Evolutionary conservation across 1,140 invertebrate genomes (phyloP), one percentile per base, ranked within the genome.

Genomic region (Drosophila ananassae): DNA sequence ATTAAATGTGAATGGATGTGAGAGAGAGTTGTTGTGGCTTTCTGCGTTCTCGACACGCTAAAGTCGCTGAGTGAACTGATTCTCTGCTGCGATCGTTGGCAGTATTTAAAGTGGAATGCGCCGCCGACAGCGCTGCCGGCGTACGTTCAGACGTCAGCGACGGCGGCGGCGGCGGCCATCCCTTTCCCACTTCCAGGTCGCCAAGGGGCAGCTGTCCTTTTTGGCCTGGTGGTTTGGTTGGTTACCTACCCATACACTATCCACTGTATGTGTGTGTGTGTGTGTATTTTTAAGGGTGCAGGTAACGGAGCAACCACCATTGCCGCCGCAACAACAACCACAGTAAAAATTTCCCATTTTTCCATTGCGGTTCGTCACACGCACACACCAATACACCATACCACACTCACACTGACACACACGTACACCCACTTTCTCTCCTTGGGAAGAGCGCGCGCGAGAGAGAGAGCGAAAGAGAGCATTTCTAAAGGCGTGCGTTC

Each of bases 281-380:
- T 58, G 60, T 58, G 32, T 37, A 66, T 58, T 51, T 37, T 73
- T 87, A 90, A 90, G 82, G 85, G 81, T 82, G 81, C 77, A 84
- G 83, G 89, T 91, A 91, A 41, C 83, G 85, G 78, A 89, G 81
- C 89, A 90, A 91, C 90, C 90, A 91, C 90, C 90, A 91, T 91
- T 91, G 90, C 90, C 90, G 66, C 90, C 90, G 66, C 90, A 91
- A 90, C 90, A 91, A 91, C 90, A 91, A 89, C 90, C 85, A 90
- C 90, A 91, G 90, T 54, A 91, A 91, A 90, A 91, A 90, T 91
- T 91, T 91, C 90, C 90, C 90, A 91, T 91, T 91, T 91, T 91
- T 91, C 90, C 90, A 91, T 91, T 91, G 90, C 79, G 90, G 90
- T 77, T 66, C 52, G 64, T 44, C 64, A 67, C 72, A 66, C 64